Percentiles rank a stretch among this genome's conserved stretches.
Evolutionary conservation across 2,113 vertebrate genomes (phyloP).

Genomic region (Seriola rivoliana): DNA sequence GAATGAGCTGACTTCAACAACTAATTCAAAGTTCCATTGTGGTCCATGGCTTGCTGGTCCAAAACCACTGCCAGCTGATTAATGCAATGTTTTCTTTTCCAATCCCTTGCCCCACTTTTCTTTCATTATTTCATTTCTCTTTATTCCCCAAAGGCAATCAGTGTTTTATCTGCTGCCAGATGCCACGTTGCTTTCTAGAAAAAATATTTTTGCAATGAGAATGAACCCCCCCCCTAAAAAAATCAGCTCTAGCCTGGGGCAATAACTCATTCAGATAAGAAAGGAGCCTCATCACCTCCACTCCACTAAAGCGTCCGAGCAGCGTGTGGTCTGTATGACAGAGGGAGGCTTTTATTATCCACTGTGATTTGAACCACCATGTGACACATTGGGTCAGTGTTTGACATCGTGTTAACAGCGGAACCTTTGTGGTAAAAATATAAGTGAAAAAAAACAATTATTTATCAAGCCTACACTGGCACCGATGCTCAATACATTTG

Average conservation of each 20-base stretch:
- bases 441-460: neutral
- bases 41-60: constrained; percentile 45
- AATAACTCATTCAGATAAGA: constrained; percentile 44
- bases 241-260: constrained; percentile 15
- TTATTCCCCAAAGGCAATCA: constrained; percentile 57
- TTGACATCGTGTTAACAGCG: neutral
- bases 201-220: constrained; percentile 35
- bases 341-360: neutral
- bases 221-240: neutral
- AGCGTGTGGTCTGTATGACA: neutral
- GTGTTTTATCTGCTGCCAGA: constrained; percentile 70
- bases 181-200: constrained; percentile 58
- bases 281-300: constrained; percentile 35
- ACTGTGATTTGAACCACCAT: neutral
- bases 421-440: neutral
- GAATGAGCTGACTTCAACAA: constrained; percentile 64
- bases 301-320: constrained; percentile 25
- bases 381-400: neutral
- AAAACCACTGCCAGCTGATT: constrained; percentile 71
- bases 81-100: constrained; percentile 72
- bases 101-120: constrained; percentile 71
- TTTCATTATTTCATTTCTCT: constrained; percentile 58
- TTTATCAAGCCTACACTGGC: neutral
- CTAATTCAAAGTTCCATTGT: constrained; percentile 67
- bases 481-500: neutral